A percentile compares a stretch with the other conserved stretches of the same genome.
phyloP scores from a whole-genome alignment of 2,797 vertebrate genomes.

The Pseudopleuronectes americanus region DNA sequence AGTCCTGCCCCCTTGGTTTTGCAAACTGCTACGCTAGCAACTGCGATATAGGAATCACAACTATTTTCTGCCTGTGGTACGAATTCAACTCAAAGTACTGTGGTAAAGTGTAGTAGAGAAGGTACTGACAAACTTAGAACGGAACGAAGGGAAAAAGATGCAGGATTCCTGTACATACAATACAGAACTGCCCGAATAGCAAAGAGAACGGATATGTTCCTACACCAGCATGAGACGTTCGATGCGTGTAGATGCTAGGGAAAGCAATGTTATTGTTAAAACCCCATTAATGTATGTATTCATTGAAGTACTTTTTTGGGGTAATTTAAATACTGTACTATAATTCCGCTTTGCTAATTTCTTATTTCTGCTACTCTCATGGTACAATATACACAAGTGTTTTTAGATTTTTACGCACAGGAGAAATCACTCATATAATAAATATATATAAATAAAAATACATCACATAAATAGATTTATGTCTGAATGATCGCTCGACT shows the following conservation, averaged over 20 bases:
- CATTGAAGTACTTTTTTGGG: background rate
- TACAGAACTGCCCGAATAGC: background rate
- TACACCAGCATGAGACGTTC: too few species aligned
- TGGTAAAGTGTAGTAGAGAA: too few species aligned
- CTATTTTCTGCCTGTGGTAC: background rate
- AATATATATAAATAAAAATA: conserved; percentile 6
- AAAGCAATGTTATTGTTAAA: background rate
- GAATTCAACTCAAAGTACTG: background rate
- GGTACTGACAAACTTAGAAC: background rate
- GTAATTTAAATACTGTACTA: background rate
- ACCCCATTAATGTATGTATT: background rate
- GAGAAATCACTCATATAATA: conserved; percentile 30
- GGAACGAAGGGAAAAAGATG: background rate
- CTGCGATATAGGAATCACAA: too few species aligned
- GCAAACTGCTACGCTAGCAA: background rate
- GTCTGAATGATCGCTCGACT: background rate
- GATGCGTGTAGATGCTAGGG: background rate
- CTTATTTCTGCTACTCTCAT: conserved; percentile 37
- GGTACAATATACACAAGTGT: conserved; percentile 27
- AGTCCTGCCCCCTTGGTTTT: background rate
- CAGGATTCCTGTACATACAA: background rate
- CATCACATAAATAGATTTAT: conserved; percentile 7
- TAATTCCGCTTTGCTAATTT: conserved; percentile 16
- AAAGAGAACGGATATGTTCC: too few species aligned
- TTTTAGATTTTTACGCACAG: conserved; percentile 13